Conservation (phyloP, 2,113 vertebrate genomes). For the Egretta garzetta region DNA sequence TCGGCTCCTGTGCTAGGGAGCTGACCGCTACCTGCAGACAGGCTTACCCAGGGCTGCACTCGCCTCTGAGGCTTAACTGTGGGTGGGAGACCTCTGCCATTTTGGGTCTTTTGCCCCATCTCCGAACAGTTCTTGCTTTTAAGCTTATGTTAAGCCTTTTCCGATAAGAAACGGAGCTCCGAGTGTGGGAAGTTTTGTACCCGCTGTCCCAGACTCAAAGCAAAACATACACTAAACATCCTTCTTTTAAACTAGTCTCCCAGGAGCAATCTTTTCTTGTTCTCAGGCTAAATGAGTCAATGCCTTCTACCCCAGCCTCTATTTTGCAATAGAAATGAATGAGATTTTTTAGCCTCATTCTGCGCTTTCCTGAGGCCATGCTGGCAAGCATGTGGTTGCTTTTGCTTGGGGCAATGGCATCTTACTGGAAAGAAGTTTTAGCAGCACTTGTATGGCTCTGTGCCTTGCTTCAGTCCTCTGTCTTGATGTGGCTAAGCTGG, state of each 20-base stretch:
- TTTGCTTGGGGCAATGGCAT: not conserved
- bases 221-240: not conserved
- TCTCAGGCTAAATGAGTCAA: not conserved
- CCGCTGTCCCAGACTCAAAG: not conserved
- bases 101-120: not conserved
- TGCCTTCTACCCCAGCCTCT: not conserved
- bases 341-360: not conserved
- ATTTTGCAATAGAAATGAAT: not conserved
- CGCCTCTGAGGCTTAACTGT: not conserved
- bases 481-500: slow-evolving; percentile 39
- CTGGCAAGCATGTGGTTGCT: not conserved
- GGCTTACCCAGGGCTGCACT: not conserved
- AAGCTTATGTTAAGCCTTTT: not conserved
- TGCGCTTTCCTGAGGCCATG: not conserved
- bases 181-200: not conserved
- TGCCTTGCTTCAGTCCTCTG: not conserved
- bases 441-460: not conserved
- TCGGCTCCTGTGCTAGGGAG: not conserved
- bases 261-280: not conserved
- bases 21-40: not conserved
- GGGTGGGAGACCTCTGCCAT: not conserved
- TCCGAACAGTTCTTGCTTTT: not conserved
- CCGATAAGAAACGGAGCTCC: not conserved
- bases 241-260: not conserved
- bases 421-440: not conserved